Percentiles rank a stretch among this genome's conserved stretches.
Evolutionary conservation across 2,888 invertebrate genomes (phyloP).

Genomic region (Lochmaea capreae): DNA sequence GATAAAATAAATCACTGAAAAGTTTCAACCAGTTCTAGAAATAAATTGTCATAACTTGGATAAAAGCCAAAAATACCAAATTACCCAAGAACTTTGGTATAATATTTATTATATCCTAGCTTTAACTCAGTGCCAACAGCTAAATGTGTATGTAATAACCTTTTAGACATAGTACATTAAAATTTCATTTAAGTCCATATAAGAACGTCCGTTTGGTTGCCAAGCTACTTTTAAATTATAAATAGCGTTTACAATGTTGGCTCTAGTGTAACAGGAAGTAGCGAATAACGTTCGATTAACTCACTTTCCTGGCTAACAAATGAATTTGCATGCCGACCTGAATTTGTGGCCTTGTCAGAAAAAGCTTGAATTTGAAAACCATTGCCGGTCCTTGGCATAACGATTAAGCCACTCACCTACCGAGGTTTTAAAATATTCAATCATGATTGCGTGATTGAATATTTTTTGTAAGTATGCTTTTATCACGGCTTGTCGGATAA

Average conservation of each 20-base stretch:
- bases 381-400: slow-evolving; percentile 7
- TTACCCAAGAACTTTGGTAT: too few species aligned
- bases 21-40: too few species aligned
- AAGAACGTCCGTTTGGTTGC: slow-evolving; percentile 2
- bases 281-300: slow-evolving; percentile 45
- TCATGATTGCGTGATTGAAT: not conserved
- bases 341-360: slow-evolving; percentile 33
- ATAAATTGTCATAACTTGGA: too few species aligned
- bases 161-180: not conserved
- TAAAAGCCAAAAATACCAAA: too few species aligned
- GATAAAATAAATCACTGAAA: not conserved
- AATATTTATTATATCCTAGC: too few species aligned
- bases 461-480: not conserved
- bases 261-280: slow-evolving; percentile 37
- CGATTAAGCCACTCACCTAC: not conserved
- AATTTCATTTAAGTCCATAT: slow-evolving; percentile 22
- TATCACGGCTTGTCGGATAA: too few species aligned
- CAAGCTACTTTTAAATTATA: slow-evolving; percentile 32
- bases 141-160: not conserved
- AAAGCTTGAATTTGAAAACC: slow-evolving; percentile 19
- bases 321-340: slow-evolving; percentile 41
- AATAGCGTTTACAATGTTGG: slow-evolving; percentile 30
- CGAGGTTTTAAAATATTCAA: slow-evolving; percentile 1
- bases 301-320: slow-evolving; percentile 40
- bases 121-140: not conserved